Evolutionary conservation across 1,140 invertebrate genomes (phyloP), one percentile per base, ranked within the genome.

Genomic region (Lucilia sericata): DNA sequence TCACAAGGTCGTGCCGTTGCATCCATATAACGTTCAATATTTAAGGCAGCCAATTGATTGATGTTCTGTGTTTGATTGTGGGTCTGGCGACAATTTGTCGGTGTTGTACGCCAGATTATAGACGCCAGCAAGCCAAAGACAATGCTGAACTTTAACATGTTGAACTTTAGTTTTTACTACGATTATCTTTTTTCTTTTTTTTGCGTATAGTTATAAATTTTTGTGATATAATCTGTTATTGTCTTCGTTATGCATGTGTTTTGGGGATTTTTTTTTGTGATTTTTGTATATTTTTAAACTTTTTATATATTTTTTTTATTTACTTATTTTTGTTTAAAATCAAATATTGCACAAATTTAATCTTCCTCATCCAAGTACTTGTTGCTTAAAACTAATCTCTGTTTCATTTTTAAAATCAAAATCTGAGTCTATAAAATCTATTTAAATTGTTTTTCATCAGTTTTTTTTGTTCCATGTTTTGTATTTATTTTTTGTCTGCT

Each of bases 1-100:
- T 89, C 89, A 55, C 89, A 90, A 55, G 89, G 89, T 51, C 85
- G 85, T 55, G 86, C 86, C 49, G 82, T 85, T 0, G 86, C 86
- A 25, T 90, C 88, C 88, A 90, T 90, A 80, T 89, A 90, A 82
- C 88, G 89, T 74, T 88, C 85, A 83, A 90, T 70, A n/a, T 89
- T 89, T 49, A 49, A 86, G 47, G 89, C 89, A 47, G 90, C 49
- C 74, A 90, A 82, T 84, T 90, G 86, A 78, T 89, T 88, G 14
- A 90, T 86, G 55, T 85, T 85, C 75, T 76, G 75, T 34, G 65
- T 76, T 49, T 81, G 75, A 55, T 47, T 34, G 0, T 84, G 86
- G 10, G 87, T 87, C 84, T 88, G 89, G 17, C 89, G 88, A 30
- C 89, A 90, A 81, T 86, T 87, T 49, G 87, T 90, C 83, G 87